Evolutionary conservation across 2,888 invertebrate species (phyloP).

Genomic region (Tiphia femorata): DNA sequence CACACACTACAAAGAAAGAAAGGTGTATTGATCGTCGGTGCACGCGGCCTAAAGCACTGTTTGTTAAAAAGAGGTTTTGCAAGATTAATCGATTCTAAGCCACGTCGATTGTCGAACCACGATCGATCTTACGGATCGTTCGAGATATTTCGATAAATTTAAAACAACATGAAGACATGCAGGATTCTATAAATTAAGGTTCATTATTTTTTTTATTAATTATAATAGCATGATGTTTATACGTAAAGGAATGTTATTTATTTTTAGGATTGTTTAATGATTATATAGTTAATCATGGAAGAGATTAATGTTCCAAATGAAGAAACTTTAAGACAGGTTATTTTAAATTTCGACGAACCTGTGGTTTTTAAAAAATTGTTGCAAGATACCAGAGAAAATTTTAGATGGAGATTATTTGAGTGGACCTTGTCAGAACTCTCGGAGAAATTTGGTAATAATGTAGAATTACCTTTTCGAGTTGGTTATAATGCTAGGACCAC

Average conservation of each 20-base stretch:
- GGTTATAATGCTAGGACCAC: slow-evolving; percentile 65
- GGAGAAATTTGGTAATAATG: slow-evolving; percentile 71
- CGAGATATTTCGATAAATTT: no score
- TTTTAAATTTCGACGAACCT: slow-evolving; percentile 67
- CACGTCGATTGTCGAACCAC: no score
- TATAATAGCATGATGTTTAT: no score
- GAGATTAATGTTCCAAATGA: slow-evolving; percentile 15
- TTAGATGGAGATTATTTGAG: slow-evolving; percentile 73
- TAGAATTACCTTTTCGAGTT: slow-evolving; percentile 73
- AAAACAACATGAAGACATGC: no score
- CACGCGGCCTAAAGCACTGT: not conserved
- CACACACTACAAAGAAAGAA: slow-evolving; percentile 37
- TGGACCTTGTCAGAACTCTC: slow-evolving; percentile 77
- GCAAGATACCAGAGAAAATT: slow-evolving; percentile 43
- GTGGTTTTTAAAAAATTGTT: slow-evolving; percentile 72
- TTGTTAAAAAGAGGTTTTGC: no score
- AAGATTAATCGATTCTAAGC: no score
- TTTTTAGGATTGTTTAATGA: no score
- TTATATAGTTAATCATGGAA: slow-evolving; percentile 18
- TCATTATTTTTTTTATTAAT: no score
- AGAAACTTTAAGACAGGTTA: slow-evolving; percentile 40
- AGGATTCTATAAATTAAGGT: no score
- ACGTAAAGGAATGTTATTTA: no score
- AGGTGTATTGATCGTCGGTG: slow-evolving; percentile 40
- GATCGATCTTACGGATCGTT: no score